Percentiles rank a stretch among this genome's conserved stretches.
These are phyloP conservation scores for Tipula helvola DNA, from an alignment of 2,888 invertebrate genomes.

Conservation along the genomic window DNA sequence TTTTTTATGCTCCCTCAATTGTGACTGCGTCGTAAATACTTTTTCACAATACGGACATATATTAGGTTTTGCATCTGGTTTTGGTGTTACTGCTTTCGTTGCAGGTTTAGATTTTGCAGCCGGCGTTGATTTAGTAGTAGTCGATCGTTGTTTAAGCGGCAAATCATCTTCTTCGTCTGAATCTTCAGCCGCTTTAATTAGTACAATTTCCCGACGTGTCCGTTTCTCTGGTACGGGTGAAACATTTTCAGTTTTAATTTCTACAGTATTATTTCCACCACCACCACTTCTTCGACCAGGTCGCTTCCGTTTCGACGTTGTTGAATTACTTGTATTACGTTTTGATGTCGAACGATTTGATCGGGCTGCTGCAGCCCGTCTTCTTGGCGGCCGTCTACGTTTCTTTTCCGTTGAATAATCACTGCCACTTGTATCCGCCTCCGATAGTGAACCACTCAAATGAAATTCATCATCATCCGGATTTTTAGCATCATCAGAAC, in stretches of 20 bases:
- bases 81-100: slow-evolving; percentile 6
- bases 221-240: slow-evolving; percentile 9
- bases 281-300: not conserved
- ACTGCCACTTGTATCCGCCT: slow-evolving; percentile 24
- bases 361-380: slow-evolving; percentile 17
- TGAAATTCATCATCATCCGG: slow-evolving; percentile 32
- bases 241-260: not conserved
- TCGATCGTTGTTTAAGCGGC: not conserved
- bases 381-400: slow-evolving; percentile 18
- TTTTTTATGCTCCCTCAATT: slow-evolving; percentile 39
- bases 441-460: slow-evolving; percentile 27
- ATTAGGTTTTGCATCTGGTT: slow-evolving; percentile 12
- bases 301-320: not conserved
- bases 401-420: slow-evolving; percentile 19
- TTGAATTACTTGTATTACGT: not conserved
- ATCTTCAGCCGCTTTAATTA: slow-evolving; percentile 14
- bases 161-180: slow-evolving; percentile 11
- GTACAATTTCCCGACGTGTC: slow-evolving; percentile 13
- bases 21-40: slow-evolving; percentile 37
- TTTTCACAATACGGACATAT: slow-evolving; percentile 37
- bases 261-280: not conserved
- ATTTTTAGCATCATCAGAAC: slow-evolving; percentile 23
- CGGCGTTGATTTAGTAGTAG: slow-evolving; percentile 15
- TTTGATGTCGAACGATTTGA: not conserved
- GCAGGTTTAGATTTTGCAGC: slow-evolving; percentile 18